Conservation (phyloP, 1,140 invertebrate genomes). For the Ceratosolen solmsi region DNA sequence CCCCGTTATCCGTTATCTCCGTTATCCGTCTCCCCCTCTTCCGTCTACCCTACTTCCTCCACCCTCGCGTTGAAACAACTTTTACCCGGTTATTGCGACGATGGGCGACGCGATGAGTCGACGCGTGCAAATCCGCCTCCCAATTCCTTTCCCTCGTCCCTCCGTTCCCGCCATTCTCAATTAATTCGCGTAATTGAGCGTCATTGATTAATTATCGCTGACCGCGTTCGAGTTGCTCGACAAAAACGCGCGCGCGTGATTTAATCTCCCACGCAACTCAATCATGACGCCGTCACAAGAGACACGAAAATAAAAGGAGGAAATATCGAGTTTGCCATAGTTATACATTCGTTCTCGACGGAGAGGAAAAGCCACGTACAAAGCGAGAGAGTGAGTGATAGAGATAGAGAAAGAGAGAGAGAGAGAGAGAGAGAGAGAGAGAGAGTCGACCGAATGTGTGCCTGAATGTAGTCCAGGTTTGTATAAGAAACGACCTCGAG, state of each 20-base stretch:
- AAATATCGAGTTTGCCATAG: neutral
- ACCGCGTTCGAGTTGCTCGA: neutral
- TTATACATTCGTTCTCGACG: neutral
- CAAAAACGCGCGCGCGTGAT: constrained; percentile 12
- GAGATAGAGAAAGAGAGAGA: neutral
- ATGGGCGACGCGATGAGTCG: neutral
- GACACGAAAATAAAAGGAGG: neutral
- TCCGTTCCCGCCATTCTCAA: neutral
- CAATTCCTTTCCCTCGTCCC: neutral
- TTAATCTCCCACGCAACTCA: constrained; percentile 30
- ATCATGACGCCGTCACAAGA: constrained; percentile 4
- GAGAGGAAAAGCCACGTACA: neutral
- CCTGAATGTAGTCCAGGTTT: neutral
- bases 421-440: neutral
- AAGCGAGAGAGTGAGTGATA: neutral
- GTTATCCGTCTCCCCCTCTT: constrained; percentile 11
- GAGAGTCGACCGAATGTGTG: neutral
- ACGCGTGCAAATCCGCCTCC: neutral
- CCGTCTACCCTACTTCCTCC: no score
- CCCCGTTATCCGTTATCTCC: constrained; percentile 54
- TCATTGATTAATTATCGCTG: constrained; percentile 39
- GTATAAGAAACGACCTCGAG: neutral
- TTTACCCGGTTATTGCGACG: neutral
- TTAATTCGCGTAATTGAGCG: constrained; percentile 45
- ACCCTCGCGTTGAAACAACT: neutral